Evolutionary conservation across 2,113 vertebrate species (phyloP).

Genomic region (Trichechus manatus): DNA sequence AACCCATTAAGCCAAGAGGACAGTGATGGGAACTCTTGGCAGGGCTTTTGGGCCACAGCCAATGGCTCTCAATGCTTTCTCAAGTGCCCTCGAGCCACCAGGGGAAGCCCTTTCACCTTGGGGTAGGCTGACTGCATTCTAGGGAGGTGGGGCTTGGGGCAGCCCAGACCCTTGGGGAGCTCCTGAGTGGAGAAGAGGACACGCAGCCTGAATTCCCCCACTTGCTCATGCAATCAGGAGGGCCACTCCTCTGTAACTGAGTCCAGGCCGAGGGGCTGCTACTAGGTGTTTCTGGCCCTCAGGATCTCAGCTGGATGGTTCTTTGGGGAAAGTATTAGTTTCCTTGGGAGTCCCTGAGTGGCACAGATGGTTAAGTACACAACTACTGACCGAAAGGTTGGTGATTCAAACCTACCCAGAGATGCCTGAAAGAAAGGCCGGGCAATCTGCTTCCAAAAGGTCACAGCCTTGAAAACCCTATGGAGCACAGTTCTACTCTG

Average conservation of each 20-base stretch:
- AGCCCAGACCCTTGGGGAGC: not conserved
- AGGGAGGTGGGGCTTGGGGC: not conserved
- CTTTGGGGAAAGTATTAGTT: not conserved
- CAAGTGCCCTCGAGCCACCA: not conserved
- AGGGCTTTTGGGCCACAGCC: not conserved
- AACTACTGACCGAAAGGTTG: not conserved
- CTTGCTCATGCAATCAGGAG: not conserved
- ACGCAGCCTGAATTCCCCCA: rapidly evolving
- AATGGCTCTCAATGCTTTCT: not conserved
- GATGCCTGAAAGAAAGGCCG: not conserved
- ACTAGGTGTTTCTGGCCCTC: not conserved
- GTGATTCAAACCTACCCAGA: not conserved
- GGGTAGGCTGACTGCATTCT: not conserved
- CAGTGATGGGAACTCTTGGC: not conserved
- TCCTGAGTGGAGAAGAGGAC: not conserved
- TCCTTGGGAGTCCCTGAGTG: not conserved
- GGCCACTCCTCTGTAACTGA: rapidly evolving
- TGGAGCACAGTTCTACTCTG: not conserved
- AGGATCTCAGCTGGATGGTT: not conserved
- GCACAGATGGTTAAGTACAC: not conserved
- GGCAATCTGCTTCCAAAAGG: not conserved
- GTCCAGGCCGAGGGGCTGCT: not conserved
- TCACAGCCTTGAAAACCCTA: not conserved
- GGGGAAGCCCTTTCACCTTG: not conserved
- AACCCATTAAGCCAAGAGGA: not conserved